Evolutionary conservation across 2,113 vertebrate genomes (phyloP), one percentile per base, ranked within the genome.

Genomic region (Lophochroa leadbeateri): DNA sequence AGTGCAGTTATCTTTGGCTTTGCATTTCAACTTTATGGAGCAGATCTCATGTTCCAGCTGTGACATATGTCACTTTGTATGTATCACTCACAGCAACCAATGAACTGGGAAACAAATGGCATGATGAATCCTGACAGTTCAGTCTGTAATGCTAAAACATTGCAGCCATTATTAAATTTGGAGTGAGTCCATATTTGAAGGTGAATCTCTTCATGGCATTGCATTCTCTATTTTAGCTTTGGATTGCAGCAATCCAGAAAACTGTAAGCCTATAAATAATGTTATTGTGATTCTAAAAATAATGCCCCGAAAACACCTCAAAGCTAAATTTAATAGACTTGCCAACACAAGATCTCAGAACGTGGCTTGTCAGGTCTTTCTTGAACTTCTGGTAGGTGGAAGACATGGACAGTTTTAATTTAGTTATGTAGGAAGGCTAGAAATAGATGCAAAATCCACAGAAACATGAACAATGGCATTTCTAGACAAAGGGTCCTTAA

Each of bases 241-340:
- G 78, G 35, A 92, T 58, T 81, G 79, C 64, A 94, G 55, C 64
- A 86, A 83, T 88, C 71, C 72, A 92, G 79, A 77, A 83, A 75
- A 75, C 53, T 39, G n/a, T 75, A 79, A 82, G 63, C n/a, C 69
- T 90, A 84, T 75, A 96, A 93, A 89, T 75, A 74, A 93, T 43
- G 47, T 71, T 77, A 93, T 9, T 86, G 79, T 28, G 90, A 77
- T 91, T 87, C 70, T 95, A 97, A 94, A 80, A 83, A 82, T 89
- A 86, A 75, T 86, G 84, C 15, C 72, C 90, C 94, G 60, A 27
- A 77, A 97, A 91, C 69, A 72, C 57, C 53, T 52, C 49, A 71
- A 64, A 77, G 82, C 77, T 83, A 68, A 65, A 93, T 95, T 94
- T 84, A 53, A 28, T 74, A 47, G 76, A 81, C 55, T 92, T 82